phyloP scores from a whole-genome alignment of 64 coral and sea anemone genomes.

The Pocillopora verrucosa region DNA sequence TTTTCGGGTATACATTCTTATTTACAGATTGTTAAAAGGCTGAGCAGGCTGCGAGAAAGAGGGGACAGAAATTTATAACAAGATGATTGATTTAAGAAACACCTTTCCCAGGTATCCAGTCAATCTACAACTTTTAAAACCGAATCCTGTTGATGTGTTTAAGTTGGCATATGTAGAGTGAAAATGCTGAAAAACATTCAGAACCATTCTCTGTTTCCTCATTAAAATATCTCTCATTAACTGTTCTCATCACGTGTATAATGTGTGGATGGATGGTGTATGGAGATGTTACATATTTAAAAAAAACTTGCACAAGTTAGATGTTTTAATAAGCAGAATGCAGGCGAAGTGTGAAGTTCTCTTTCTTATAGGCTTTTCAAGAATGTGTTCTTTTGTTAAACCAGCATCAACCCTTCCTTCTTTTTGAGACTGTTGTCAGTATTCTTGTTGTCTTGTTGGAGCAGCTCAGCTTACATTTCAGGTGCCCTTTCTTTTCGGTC shows the following conservation, averaged over 20 bases:
- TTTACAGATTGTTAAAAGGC: constrained; percentile 1
- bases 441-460: constrained; percentile 58
- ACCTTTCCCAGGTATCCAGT: constrained; percentile 2
- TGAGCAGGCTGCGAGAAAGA: constrained; percentile 31
- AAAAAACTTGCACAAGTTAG: too few relatives aligned
- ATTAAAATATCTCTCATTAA: too few relatives aligned
- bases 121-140: background rate
- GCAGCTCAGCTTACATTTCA: constrained; percentile 62
- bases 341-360: too few relatives aligned
- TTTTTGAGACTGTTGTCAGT: constrained; percentile 19
- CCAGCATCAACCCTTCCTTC: constrained; percentile 42
- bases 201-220: background rate
- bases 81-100: constrained; percentile 16
- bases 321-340: too few relatives aligned
- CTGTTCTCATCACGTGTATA: too few relatives aligned
- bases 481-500: constrained; percentile 16
- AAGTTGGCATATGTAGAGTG: too few relatives aligned
- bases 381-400: background rate
- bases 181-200: background rate
- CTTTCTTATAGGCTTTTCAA: background rate
- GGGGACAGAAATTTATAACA: constrained; percentile 9
- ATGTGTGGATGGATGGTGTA: too few relatives aligned
- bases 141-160: too few relatives aligned
- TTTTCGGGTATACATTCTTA: background rate
- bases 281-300: too few relatives aligned